Evolutionary conservation across 2,113 vertebrate genomes (phyloP), one percentile per base, ranked within the genome.

Genomic region (Alethe diademata): DNA sequence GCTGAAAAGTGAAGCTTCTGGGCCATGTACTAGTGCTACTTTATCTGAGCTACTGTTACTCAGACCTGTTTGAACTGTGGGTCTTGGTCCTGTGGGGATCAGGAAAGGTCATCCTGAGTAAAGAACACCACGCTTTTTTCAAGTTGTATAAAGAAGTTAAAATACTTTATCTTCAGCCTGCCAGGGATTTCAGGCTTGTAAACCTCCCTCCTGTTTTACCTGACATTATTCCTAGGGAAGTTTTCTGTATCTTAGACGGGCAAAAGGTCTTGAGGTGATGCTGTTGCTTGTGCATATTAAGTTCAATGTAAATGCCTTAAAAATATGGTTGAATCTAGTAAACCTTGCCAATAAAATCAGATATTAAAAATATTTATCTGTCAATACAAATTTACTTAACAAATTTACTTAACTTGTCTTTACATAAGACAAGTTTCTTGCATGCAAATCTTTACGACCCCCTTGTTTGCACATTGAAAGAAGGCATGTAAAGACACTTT

Each of bases 391-490:
- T 71, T 47, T 22, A 47, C 45, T 47, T 47, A 47, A 60, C 5
- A 33, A 61, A 72, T 71, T 47, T 22, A 47, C 22, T 47, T 47
- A 23, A 45, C 43, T 45, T 45, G 43, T 45, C 43, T 45, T 45
- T 45, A 28, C n/a, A 48, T 29, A 24, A 60, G 19, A 25, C 13
- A 53, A 48, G 16, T 40, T 91, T 86, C 19, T 92, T 72, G 7
- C 11, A 1, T 83, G 43, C 12, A 64, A 16, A 48, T 83, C 40
- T 65, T 64, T 71, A 38, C 4, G 16, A 60, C 4, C 10, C 3
- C 6, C 11, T 25, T 0, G 0, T 23, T 36, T 2, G 3, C 24
- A 36, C 22, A 9, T 28, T 60, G 61, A 64, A 87, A 74, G 38
- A 81, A 84, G 14, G 7, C 33, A 29, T 43, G 40, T 51, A 60